Percentiles rank a stretch among this genome's conserved stretches.
phyloP scores from a whole-genome alignment of 2,888 invertebrate genomes.

The Drosophila stalkeri region DNA sequence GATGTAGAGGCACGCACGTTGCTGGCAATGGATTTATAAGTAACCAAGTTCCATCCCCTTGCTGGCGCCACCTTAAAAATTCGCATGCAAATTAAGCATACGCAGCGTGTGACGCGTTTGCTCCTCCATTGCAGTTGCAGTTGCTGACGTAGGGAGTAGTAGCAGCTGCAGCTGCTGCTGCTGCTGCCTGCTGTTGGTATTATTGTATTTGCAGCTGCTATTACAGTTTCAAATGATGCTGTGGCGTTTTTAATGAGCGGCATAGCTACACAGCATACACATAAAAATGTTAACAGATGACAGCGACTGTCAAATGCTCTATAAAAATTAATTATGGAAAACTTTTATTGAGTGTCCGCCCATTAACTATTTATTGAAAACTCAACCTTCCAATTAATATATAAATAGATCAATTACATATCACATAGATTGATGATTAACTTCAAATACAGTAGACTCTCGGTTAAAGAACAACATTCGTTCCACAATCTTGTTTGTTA shows the following conservation, averaged over 20 bases:
- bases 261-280: constrained; percentile 18
- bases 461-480: too few relatives aligned
- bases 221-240: constrained; percentile 19
- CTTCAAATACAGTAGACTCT: too few relatives aligned
- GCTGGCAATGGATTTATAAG: constrained; percentile 35
- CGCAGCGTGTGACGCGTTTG: constrained; percentile 55
- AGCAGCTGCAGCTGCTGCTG: neutral
- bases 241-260: constrained; percentile 57
- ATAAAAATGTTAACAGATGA: neutral
- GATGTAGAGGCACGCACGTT: constrained; percentile 42
- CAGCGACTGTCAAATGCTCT: neutral
- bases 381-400: too few relatives aligned
- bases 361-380: too few relatives aligned
- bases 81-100: constrained; percentile 70
- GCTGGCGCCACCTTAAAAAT: constrained; percentile 15
- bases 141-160: constrained; percentile 9
- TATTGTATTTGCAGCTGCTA: constrained; percentile 31
- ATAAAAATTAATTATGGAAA: too few relatives aligned
- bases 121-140: constrained; percentile 29
- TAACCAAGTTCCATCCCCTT: neutral
- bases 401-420: too few relatives aligned
- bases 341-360: too few relatives aligned
- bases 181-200: constrained; percentile 7
- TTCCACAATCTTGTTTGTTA: too few relatives aligned
- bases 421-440: too few relatives aligned